Conservation (phyloP, 2,797 vertebrate species). For the Microhierax caerulescens region DNA sequence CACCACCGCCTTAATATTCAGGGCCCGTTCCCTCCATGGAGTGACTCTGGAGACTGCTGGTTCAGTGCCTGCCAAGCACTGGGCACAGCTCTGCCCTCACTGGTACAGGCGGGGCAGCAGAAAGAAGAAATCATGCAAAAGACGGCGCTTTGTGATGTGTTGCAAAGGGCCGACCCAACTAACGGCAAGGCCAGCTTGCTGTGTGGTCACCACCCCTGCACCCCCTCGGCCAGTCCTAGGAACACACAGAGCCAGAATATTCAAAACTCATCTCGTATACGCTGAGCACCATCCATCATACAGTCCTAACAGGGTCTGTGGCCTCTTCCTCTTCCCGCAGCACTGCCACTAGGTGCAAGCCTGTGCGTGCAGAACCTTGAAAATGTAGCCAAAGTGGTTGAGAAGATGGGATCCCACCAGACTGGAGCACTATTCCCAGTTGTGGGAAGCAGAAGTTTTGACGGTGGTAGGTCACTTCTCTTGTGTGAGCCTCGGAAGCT, state of each 20-base stretch:
- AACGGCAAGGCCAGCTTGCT: not conserved
- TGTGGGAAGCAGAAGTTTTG: accelerated
- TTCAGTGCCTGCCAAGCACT: not conserved
- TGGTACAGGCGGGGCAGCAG: not conserved
- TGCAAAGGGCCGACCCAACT: not conserved
- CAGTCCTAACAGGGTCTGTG: not conserved
- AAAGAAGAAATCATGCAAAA: accelerated
- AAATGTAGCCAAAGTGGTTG: not conserved
- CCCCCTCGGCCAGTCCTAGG: not conserved
- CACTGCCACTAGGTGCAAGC: not conserved
- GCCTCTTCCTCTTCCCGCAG: not conserved
- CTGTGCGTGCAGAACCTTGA: not conserved
- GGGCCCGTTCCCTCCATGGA: not conserved
- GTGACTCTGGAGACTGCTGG: not conserved
- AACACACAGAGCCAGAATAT: not conserved
- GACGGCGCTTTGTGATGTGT: accelerated
- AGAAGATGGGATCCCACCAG: not conserved
- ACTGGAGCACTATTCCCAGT: not conserved
- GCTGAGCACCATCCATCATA: not conserved
- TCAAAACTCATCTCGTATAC: not conserved
- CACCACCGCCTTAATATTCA: not conserved
- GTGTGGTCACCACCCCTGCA: not conserved
- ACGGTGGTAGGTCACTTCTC: not conserved
- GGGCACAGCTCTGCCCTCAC: not conserved
- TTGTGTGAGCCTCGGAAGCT: not conserved